Evolutionary conservation across 2,888 invertebrate species (phyloP), one percentile per base, ranked within the genome.

Genomic region (Megamerina dolium): DNA sequence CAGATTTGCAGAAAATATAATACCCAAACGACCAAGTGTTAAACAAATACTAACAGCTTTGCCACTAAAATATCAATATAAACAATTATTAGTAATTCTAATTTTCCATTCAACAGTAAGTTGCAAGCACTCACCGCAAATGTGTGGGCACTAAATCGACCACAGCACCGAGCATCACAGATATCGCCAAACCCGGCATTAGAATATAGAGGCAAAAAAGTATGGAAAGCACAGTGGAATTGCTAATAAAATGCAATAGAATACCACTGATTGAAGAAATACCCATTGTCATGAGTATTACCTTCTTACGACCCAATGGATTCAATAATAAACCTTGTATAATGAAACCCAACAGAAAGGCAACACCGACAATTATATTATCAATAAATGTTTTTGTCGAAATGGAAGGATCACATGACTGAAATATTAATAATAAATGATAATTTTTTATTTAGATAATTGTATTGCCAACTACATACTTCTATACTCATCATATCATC

Each of bases 101-200:
- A 18, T 14, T 18, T 30, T 12, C 18, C 20, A 20, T 23, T 8
- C n/a, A n/a, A 21, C 30, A 20, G 13, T 21, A 12, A n/a, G 5
- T 9, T 23, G 18, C 18, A n/a, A 31, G 10, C 20, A 32, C 45
- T 47, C 45, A 66, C 64, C 66, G 57, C 34, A 65, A 51, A 31
- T 61, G 50, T 1, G 66, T 66, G n/a, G 64, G 64, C 4, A 65
- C 53, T 23, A 65, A 47, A 33, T 66, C 66, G n/a, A 66, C 66
- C 36, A 65, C 48, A 5, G 61, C 63, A 1, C 64, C 66, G 18
- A 59, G 49, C 63, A 66, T 61, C 17, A 63, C 60, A 1, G 64
- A 65, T 19, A 65, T 64, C 0, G 64, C 58, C 12, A 65, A 37
- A 5, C 64, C 64, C 3, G 64, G 64, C 37, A 65, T 27, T 1